A percentile compares a stretch with the other conserved stretches of the same genome.
These are phyloP conservation scores for Lordiphosa fenestrarum DNA, from an alignment of 2,888 invertebrate species.

Conservation along the genomic window DNA sequence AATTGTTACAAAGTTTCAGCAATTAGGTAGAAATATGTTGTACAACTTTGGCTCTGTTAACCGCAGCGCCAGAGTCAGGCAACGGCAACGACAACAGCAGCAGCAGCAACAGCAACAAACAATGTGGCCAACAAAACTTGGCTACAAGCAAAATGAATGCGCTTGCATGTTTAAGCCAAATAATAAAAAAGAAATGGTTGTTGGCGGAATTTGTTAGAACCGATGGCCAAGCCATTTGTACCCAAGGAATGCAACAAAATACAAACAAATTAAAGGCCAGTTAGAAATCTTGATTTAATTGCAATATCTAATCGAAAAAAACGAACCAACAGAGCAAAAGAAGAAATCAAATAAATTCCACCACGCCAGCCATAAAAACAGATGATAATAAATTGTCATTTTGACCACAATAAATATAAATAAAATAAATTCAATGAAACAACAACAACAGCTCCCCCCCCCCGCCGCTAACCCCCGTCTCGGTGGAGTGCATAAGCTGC, in stretches of 20 bases:
- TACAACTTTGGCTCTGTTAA: constrained; percentile 30
- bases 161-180: constrained; percentile 64
- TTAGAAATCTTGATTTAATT: not conserved
- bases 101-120: constrained; percentile 17
- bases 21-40: constrained; percentile 63
- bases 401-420: constrained; percentile 53
- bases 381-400: constrained; percentile 64
- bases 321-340: constrained; percentile 11
- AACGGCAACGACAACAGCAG: constrained; percentile 25
- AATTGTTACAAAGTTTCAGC: constrained; percentile 61
- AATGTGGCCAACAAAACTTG: constrained; percentile 31
- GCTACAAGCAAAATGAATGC: constrained; percentile 51
- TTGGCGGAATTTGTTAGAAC: constrained; percentile 30
- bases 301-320: constrained; percentile 5
- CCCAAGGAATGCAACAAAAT: not conserved
- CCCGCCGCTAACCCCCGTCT: too few relatives aligned
- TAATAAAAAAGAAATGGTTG: constrained; percentile 55
- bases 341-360: constrained; percentile 15
- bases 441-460: constrained; percentile 14
- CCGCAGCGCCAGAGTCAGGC: constrained; percentile 20
- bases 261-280: not conserved
- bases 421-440: constrained; percentile 54
- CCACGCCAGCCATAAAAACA: constrained; percentile 39
- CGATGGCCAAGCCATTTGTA: constrained; percentile 25
- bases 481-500: constrained; percentile 15